Percentiles rank a stretch among this genome's conserved stretches.
phyloP scores from a whole-genome alignment of 2,888 invertebrate genomes.

The Cylloceria caligata region DNA sequence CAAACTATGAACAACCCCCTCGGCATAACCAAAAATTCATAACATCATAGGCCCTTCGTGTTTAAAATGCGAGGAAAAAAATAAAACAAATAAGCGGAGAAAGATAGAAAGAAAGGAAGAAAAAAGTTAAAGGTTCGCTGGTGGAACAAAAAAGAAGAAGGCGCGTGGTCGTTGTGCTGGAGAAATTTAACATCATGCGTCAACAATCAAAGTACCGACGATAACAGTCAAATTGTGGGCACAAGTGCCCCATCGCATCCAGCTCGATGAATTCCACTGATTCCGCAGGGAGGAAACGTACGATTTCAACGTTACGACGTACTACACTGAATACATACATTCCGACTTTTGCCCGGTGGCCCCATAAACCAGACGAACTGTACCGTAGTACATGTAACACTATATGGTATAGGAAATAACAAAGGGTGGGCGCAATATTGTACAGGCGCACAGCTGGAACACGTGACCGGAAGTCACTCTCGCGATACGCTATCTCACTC shows the following conservation, averaged over 20 bases:
- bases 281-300: not conserved
- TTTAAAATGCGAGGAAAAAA: conserved; percentile 16
- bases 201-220: conserved; percentile 24
- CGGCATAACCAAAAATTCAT: conserved; percentile 54
- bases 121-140: conserved; percentile 3
- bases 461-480: conserved; percentile 53
- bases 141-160: conserved; percentile 10
- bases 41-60: conserved; percentile 49
- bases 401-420: conserved; percentile 35
- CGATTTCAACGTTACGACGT: not conserved
- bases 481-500: conserved; percentile 53
- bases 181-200: conserved; percentile 6
- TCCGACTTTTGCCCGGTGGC: conserved; percentile 24
- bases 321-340: conserved; percentile 2
- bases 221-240: conserved; percentile 36
- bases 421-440: conserved; percentile 22
- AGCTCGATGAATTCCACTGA: not conserved
- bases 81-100: conserved; percentile 23
- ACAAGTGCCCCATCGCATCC: not conserved
- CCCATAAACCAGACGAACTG: conserved; percentile 30
- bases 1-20: conserved; percentile 45
- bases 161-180: not conserved
- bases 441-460: not conserved
- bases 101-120: not conserved
- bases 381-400: not conserved